Percentiles rank a stretch among this genome's conserved stretches.
Conservation (phyloP, 2,888 invertebrate genomes). For the Dasypogon diadema region DNA sequence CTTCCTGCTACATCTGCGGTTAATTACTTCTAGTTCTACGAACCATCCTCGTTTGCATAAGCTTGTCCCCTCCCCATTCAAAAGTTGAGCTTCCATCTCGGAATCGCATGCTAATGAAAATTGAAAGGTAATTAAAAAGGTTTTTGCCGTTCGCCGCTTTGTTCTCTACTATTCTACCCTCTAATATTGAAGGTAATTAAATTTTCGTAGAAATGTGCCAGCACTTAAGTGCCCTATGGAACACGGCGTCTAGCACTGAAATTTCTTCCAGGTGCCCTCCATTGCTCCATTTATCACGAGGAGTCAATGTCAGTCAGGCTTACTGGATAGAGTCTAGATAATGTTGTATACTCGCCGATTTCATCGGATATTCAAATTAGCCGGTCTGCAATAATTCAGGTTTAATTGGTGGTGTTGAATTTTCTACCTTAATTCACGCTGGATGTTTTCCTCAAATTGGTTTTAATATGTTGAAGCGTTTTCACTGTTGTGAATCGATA, state of each 20-base stretch:
- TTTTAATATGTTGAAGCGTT: too few species aligned
- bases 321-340: neutral
- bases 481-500: too few species aligned
- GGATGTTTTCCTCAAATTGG: too few species aligned
- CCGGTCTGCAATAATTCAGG: neutral
- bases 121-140: conserved; percentile 50
- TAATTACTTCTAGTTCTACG: conserved; percentile 42
- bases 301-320: conserved; percentile 35
- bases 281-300: conserved; percentile 40
- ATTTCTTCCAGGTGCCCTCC: conserved; percentile 39
- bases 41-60: conserved; percentile 50
- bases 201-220: conserved; percentile 37
- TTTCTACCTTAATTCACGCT: neutral
- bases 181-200: conserved; percentile 46
- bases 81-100: conserved; percentile 24
- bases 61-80: conserved; percentile 25
- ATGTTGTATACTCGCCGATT: neutral
- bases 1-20: conserved; percentile 47
- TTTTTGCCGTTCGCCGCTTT: conserved; percentile 33
- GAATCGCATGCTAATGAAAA: conserved; percentile 47
- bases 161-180: conserved; percentile 42
- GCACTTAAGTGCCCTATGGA: conserved; percentile 2
- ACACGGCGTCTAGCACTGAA: neutral
- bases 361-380: too few species aligned
- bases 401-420: neutral